Percentiles rank a stretch among this genome's conserved stretches.
These are phyloP conservation scores for Bombus balteatus DNA, from an alignment of 1,140 invertebrate species.

Conservation along the genomic window DNA sequence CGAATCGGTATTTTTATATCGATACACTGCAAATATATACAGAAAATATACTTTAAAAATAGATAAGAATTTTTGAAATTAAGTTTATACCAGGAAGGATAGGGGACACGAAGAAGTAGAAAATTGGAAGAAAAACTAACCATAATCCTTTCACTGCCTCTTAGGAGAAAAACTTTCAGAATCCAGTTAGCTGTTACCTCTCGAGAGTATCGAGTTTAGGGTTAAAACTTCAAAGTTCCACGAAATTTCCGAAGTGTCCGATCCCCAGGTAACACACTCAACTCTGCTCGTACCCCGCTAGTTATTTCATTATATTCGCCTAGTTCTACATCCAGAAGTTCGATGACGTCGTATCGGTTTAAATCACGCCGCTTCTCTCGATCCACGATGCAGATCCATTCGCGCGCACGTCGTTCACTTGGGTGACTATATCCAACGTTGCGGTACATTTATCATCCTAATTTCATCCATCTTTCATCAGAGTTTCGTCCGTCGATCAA, in stretches of 20 bases:
- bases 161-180: neutral
- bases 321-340: neutral
- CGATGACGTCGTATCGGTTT: neutral
- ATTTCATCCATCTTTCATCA: slow-evolving; percentile 28
- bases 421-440: too few relatives aligned
- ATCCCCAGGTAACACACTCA: neutral
- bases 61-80: too few relatives aligned
- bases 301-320: neutral
- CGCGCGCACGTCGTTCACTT: neutral
- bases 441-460: slow-evolving; percentile 23
- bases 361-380: neutral
- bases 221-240: neutral
- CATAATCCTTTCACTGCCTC: neutral
- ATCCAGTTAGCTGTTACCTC: neutral
- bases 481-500: slow-evolving; percentile 13
- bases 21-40: neutral
- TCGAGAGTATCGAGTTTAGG: neutral
- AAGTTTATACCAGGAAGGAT: neutral
- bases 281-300: neutral
- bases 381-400: neutral
- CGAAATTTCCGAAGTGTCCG: neutral
- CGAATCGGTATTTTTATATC: too few relatives aligned
- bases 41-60: neutral
- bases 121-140: neutral
- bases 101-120: neutral